Evolutionary conservation across 2,888 invertebrate genomes (phyloP).

Genomic region (Penaeus monodon): DNA sequence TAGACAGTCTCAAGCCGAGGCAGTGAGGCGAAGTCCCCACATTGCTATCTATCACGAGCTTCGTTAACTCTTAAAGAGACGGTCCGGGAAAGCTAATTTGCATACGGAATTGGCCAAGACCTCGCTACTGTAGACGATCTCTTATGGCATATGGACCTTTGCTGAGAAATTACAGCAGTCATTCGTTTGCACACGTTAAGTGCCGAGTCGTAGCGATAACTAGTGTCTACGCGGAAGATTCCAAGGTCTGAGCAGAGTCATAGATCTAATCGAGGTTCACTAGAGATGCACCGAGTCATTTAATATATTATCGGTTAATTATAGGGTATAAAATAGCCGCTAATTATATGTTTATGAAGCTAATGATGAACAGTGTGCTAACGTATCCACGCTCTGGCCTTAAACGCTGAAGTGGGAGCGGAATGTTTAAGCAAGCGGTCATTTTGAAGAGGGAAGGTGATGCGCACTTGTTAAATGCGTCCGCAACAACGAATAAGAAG

Average conservation of each 20-base stretch:
- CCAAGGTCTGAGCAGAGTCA: too few species aligned
- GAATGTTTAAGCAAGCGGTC: conserved; percentile 43
- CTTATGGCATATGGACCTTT: too few species aligned
- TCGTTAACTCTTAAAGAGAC: conserved; percentile 7
- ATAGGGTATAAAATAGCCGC: conserved; percentile 46
- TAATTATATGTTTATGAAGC: conserved; percentile 51
- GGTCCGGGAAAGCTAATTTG: conserved; percentile 37
- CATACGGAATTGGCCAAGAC: conserved; percentile 47
- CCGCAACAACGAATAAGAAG: conserved; percentile 1
- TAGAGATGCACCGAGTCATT: conserved; percentile 25
- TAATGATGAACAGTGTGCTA: conserved; percentile 60
- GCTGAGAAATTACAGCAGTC: too few species aligned
- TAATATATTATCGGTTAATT: conserved; percentile 55
- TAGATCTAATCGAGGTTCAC: neutral
- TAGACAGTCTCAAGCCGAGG: too few species aligned
- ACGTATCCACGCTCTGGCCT: conserved; percentile 37
- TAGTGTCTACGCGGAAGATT: too few species aligned
- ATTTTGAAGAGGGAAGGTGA: conserved; percentile 34
- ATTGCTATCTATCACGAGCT: conserved; percentile 22
- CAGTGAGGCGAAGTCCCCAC: neutral
- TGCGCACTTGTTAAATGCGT: conserved; percentile 20
- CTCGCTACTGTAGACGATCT: conserved; percentile 23
- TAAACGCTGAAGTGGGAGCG: conserved; percentile 33
- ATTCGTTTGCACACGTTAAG: too few species aligned
- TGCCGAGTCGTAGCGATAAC: too few species aligned